phyloP scores from a whole-genome alignment of 1,140 invertebrate genomes.

The Drosophila erecta region DNA sequence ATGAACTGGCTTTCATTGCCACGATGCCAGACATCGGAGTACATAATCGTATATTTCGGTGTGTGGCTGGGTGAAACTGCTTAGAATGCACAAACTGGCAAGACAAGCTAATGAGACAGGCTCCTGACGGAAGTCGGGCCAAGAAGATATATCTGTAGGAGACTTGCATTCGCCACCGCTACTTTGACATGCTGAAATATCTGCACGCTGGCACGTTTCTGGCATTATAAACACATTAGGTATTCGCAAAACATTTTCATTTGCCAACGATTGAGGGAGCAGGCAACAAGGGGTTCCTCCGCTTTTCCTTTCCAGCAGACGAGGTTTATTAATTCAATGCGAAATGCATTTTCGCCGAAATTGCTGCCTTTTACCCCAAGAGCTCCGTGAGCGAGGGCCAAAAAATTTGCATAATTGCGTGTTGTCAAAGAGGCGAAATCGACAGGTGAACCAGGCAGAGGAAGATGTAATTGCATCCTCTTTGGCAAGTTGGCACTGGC shows the following conservation, averaged over 20 bases:
- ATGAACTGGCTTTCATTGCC: constrained; percentile 45
- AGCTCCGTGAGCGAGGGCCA: constrained; percentile 22
- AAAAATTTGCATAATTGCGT: constrained; percentile 65
- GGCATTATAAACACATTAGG: constrained; percentile 73
- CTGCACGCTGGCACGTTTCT: constrained; percentile 61
- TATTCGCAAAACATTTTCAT: constrained; percentile 73
- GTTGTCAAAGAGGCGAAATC: constrained; percentile 26
- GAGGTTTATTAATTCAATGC: constrained; percentile 72
- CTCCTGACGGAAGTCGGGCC: constrained; percentile 59
- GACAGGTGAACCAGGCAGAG: constrained; percentile 25
- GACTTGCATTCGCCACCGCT: constrained; percentile 31
- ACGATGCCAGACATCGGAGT: constrained; percentile 16
- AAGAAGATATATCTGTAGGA: constrained; percentile 25
- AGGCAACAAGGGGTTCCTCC: not conserved
- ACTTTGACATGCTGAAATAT: constrained; percentile 67
- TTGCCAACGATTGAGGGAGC: constrained; percentile 7
- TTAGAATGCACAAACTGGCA: constrained; percentile 64
- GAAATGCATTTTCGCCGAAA: constrained; percentile 70
- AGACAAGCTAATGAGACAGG: constrained; percentile 68
- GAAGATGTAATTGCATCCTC: constrained; percentile 40
- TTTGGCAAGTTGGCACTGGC: constrained; percentile 17
- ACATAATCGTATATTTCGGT: constrained; percentile 1
- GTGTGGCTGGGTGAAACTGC: constrained; percentile 43
- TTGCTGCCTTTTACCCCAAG: constrained; percentile 48
- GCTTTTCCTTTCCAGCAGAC: not conserved